These are phyloP conservation scores for Cossypha niveicapilla DNA, from an alignment of 2,797 vertebrate species.

Conservation along the genomic window DNA sequence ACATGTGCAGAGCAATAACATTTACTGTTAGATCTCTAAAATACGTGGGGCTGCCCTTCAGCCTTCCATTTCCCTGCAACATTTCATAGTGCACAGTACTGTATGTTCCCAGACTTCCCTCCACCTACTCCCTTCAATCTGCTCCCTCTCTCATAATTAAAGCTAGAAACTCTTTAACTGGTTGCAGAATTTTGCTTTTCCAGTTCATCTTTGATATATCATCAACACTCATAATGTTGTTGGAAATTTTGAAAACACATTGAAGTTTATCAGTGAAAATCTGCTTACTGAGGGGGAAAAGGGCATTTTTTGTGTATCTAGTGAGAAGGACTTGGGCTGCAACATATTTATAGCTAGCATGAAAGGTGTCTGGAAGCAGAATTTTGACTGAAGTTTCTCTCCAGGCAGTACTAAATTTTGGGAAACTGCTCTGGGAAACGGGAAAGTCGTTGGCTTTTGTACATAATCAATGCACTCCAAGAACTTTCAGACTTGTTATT, in stretches of 20 bases:
- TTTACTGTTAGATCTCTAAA: slow-evolving; percentile 51
- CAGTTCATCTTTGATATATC: slow-evolving; percentile 28
- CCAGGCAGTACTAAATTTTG: background rate
- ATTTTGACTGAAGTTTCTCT: background rate
- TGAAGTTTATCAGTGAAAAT: background rate
- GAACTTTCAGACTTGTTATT: background rate
- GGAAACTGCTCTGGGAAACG: background rate
- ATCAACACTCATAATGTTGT: background rate
- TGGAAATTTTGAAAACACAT: background rate
- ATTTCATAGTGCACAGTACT: slow-evolving; percentile 41
- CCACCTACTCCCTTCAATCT: slow-evolving; percentile 64
- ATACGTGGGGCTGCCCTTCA: slow-evolving; percentile 60
- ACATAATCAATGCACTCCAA: background rate
- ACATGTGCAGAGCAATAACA: slow-evolving; percentile 66
- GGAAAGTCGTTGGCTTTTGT: background rate
- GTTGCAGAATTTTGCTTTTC: slow-evolving; percentile 44
- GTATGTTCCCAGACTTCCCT: slow-evolving; percentile 57
- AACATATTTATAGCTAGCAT: background rate
- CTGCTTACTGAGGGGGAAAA: background rate
- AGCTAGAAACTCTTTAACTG: slow-evolving; percentile 50
- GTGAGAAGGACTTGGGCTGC: background rate
- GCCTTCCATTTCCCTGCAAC: slow-evolving; percentile 44
- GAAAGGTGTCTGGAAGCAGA: background rate
- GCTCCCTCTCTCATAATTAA: slow-evolving; percentile 48
- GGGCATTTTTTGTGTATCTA: background rate